Evolutionary conservation across 2,113 vertebrate genomes (phyloP), one percentile per base, ranked within the genome.

Genomic region (Cygnus atratus): DNA sequence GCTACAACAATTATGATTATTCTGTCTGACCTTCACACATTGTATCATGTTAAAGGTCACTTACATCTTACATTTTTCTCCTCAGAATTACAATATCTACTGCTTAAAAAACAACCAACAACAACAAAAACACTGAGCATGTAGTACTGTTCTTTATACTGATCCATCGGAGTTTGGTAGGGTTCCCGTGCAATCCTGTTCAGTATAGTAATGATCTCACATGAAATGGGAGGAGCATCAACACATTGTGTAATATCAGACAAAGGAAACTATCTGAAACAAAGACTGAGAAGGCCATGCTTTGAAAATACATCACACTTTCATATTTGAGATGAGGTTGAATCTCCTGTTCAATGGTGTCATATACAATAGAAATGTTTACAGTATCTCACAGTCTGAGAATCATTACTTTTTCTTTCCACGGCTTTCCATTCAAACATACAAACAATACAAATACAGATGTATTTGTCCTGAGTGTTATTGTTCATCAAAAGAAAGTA

Each of bases 1-100:
- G 33, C 67, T 46, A 39, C 68, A 93, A 90, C 73, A 96, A 33
- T 61, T 73, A 29, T 25, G 14, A 79, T 96, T 94, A 70, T 58
- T 92, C 15, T 76, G 44, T 20, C 81, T 6, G 17, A 72, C n/a
- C 7, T 71, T 70, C 63, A 61, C 84, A 57, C 65, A 91, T 61
- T 88, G 31, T 12, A 75, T 93, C 17, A 26, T 29, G 15, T 6
- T 61, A 77, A 54, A 35, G 67, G 44, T 54, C 48, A 77, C 14
- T 54, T 71, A 84, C 92, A 59, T 1, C 67, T 37, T 39, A 48
- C 9, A 46, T 94, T 92, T 75, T 72, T 57, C 4, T 2, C 81
- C 22, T 48, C 33, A 44, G 20, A 89, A 79, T 91, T 61, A 31
- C 15, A 86, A 7, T 22, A 7, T 10, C 10, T 46, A 8, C 6